phyloP scores from a whole-genome alignment of 2,888 invertebrate genomes.

The Cataglyphis livida region DNA sequence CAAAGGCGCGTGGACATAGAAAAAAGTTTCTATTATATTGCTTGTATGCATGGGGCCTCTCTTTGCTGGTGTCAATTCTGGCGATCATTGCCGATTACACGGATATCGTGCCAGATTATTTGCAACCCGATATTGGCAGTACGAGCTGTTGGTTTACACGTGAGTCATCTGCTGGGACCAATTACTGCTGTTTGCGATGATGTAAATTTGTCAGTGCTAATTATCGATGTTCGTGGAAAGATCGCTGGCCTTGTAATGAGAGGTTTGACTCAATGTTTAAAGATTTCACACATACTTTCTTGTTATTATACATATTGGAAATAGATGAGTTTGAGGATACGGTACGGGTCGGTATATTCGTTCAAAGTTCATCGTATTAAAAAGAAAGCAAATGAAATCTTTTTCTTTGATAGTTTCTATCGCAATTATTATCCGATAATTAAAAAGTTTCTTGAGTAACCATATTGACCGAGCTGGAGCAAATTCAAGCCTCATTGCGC shows the following conservation, averaged over 20 bases:
- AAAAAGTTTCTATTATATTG: conserved; percentile 90
- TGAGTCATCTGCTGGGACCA: conserved; percentile 82
- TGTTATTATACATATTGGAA: background rate
- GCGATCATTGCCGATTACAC: conserved; percentile 87
- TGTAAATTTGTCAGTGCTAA: conserved; percentile 33
- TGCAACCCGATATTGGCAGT: conserved; percentile 88
- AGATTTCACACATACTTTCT: background rate
- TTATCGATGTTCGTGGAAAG: background rate
- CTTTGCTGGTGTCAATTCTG: conserved; percentile 87
- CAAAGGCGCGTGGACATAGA: conserved; percentile 65
- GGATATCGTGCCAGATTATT: conserved; percentile 84
- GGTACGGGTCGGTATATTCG: conserved; percentile 5
- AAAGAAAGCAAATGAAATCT: conserved; percentile 17
- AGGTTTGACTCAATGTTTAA: background rate
- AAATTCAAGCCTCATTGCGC: conserved; percentile 40
- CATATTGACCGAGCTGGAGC: conserved; percentile 16
- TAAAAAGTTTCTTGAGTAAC: conserved; percentile 35
- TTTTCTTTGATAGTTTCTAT: background rate
- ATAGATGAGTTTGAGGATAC: background rate
- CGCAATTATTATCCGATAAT: conserved; percentile 51
- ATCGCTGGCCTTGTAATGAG: background rate
- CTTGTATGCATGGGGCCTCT: conserved; percentile 90
- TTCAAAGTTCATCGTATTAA: conserved; percentile 18
- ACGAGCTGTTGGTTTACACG: conserved; percentile 90
- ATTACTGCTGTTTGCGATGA: conserved; percentile 34